phyloP scores from a whole-genome alignment of 2,113 vertebrate genomes.

The Ciconia maguari region DNA sequence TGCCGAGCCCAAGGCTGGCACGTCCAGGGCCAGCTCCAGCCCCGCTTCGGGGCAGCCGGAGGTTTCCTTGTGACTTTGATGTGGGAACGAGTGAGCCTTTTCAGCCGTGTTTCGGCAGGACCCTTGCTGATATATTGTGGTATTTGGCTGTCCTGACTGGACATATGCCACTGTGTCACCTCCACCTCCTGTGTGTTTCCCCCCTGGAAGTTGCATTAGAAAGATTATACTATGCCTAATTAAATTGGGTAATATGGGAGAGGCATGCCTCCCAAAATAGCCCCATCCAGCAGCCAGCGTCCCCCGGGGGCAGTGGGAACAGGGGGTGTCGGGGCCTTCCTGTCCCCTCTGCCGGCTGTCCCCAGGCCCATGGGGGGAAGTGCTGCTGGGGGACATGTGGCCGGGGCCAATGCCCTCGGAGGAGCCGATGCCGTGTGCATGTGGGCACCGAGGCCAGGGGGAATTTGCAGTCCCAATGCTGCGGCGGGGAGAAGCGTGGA shows the following conservation, averaged over 20 bases:
- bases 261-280: not conserved
- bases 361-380: accelerated
- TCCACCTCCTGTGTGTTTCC: not conserved
- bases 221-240: not conserved
- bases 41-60: not conserved
- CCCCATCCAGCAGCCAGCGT: not conserved
- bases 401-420: accelerated
- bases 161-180: not conserved
- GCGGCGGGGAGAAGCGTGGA: accelerated
- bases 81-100: not conserved
- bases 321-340: not conserved
- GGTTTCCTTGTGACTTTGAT: not conserved
- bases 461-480: accelerated
- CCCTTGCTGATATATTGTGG: not conserved
- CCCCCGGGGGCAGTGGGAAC: accelerated
- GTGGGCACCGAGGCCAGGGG: accelerated
- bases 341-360: not conserved
- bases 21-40: not conserved
- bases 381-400: not conserved
- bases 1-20: not conserved
- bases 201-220: not conserved
- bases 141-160: not conserved
- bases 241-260: not conserved
- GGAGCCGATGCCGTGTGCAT: accelerated
- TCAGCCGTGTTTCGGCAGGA: not conserved